Conservation (phyloP, 2,113 vertebrate genomes). For the Boleophthalmus pectinirostris region DNA sequence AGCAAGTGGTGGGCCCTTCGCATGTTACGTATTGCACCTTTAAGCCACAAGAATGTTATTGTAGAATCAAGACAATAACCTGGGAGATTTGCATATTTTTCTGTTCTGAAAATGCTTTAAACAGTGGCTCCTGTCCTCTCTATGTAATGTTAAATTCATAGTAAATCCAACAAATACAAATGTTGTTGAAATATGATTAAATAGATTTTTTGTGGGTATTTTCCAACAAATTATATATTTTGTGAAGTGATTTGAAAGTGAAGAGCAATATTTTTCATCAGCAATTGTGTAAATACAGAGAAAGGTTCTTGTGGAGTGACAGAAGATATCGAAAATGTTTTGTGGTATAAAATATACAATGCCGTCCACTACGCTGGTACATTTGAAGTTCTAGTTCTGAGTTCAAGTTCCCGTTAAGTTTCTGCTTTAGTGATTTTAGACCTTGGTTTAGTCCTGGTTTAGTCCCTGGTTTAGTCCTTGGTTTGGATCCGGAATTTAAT, state of each 20-base stretch:
- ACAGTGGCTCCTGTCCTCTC: background rate
- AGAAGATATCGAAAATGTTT: background rate
- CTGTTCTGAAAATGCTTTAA: background rate
- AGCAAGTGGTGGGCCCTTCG: too few species aligned
- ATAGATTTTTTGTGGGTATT: constrained; percentile 32
- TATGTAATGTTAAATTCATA: background rate
- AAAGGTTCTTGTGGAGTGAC: background rate
- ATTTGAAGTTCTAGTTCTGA: background rate
- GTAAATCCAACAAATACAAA: background rate
- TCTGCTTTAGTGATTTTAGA: background rate
- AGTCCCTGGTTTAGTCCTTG: background rate
- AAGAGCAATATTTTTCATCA: constrained; percentile 58
- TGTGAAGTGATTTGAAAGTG: background rate
- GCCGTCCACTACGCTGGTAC: background rate
- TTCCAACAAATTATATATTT: constrained; percentile 29
- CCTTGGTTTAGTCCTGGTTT: background rate
- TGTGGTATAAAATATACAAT: background rate
- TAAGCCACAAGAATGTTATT: too few species aligned
- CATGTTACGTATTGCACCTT: too few species aligned
- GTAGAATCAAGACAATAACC: too few species aligned
- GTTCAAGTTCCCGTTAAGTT: background rate
- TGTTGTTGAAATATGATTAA: background rate
- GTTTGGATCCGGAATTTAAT: too few species aligned
- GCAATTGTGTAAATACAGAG: constrained; percentile 31
- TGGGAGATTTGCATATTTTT: background rate